Base-by-base conservation (phyloP, 2,888 invertebrate genomes). In the Noctua fimbriata region DNA sequence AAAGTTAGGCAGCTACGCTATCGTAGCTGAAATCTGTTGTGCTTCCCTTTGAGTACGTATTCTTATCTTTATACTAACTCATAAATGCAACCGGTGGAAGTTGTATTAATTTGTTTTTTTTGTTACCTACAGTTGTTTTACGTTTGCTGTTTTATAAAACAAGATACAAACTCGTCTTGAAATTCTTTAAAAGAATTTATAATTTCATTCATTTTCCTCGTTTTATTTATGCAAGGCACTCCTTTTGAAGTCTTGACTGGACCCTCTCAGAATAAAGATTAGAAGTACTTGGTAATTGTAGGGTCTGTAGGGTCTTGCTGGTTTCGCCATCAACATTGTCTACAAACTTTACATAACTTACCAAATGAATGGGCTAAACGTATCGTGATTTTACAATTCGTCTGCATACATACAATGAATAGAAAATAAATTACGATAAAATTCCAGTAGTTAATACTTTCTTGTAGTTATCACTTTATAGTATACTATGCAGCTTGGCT, bases 251-350 rank as follows among this genome's bases (percentile, higher is more conserved):
- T 73, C 16, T 66, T 60, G 52, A 16, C 21, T 65, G 24, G 66
- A 52, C 71, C 72, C 52, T 73, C 73, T 52, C 52, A 65, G 63
- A 72, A 72, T 76, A 85, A 76, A 69, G 66, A 81, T 85, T 69
- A 69, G 9, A 55, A 75, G 36, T 70, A 55, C 66, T 69, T 69
- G 44, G 41, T 82, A 86, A 73, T 77, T 69, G 74, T 60, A 52
- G n/a, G 44, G 21, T 32, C 55, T 55, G 63, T 67, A 66, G 28
- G 16, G 58, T 36, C n/a, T 67, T 75, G n/a, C 44, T 73, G 18
- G 63, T 82, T 21, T 41, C n/a, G 21, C 14, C 16, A 28, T 73
- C 44, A 55, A 18, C 60, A 70, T 47, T 66, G 36, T 66, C 66
- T 28, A 9, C 18, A 52, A 85, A 60, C 36, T 60, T 76, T 24